A percentile compares a stretch with the other conserved stretches of the same genome.
Evolutionary conservation across 2,888 invertebrate species (phyloP).

Genomic region (Cryptocephalus moraei): DNA sequence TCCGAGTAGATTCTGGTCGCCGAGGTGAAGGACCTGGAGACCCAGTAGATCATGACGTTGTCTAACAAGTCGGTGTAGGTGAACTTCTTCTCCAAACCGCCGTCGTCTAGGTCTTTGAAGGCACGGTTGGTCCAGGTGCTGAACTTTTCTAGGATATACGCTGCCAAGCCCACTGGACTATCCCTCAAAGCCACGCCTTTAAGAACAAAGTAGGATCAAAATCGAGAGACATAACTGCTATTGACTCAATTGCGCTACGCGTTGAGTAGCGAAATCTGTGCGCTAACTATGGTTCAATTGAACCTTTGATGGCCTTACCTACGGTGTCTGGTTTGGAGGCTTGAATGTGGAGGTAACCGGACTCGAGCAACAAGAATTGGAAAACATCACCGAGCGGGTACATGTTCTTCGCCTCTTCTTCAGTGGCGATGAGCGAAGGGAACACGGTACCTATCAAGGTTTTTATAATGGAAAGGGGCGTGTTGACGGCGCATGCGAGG

Average conservation of each 20-base stretch:
- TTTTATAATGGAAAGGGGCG: slow-evolving; percentile 9
- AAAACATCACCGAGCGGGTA: slow-evolving; percentile 41
- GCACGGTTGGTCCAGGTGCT: slow-evolving; percentile 57
- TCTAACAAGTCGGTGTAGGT: slow-evolving; percentile 63
- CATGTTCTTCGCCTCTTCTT: slow-evolving; percentile 38
- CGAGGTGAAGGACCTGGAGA: slow-evolving; percentile 60
- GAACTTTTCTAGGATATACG: slow-evolving; percentile 86
- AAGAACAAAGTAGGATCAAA: too few species aligned
- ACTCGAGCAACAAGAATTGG: slow-evolving; percentile 41
- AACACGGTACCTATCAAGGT: slow-evolving; percentile 10
- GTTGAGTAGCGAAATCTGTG: too few species aligned
- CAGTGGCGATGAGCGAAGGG: slow-evolving; percentile 36
- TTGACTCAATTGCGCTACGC: too few species aligned
- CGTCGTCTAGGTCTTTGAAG: slow-evolving; percentile 46
- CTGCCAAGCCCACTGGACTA: slow-evolving; percentile 77
- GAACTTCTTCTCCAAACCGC: slow-evolving; percentile 56
- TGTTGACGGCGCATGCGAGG: slow-evolving; percentile 38
- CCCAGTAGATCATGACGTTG: slow-evolving; percentile 78
- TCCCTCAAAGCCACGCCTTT: slow-evolving; percentile 59
- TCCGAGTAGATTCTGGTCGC: slow-evolving; percentile 69
- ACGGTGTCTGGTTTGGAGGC: slow-evolving; percentile 83
- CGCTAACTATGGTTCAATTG: too few species aligned
- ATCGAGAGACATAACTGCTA: too few species aligned
- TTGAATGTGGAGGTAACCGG: slow-evolving; percentile 65
- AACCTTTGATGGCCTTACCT: too few species aligned